Percentiles rank a stretch among this genome's conserved stretches.
phyloP scores from a whole-genome alignment of 1,140 invertebrate genomes.

The Orius insidiosus region DNA sequence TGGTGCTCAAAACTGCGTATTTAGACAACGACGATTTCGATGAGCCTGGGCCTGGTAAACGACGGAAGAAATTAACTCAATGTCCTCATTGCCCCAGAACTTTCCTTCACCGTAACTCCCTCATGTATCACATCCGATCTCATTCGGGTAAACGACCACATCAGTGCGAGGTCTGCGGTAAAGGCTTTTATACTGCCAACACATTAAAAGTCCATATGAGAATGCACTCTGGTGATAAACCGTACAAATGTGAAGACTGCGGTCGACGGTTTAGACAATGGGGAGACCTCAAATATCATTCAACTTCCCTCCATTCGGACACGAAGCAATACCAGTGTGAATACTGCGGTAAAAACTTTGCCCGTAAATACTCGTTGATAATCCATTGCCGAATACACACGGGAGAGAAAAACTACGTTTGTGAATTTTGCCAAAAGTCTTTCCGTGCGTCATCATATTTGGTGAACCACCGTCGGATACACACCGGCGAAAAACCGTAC shows the following conservation, averaged over 20 bases:
- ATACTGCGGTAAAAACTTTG: conserved; percentile 81
- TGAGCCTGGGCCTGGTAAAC: not conserved
- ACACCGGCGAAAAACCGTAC: conserved; percentile 71
- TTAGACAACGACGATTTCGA: not conserved
- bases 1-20: too few species aligned
- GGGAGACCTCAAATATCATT: conserved; percentile 81
- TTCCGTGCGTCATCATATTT: conserved; percentile 73
- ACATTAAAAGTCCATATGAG: conserved; percentile 49
- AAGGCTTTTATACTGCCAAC: conserved; percentile 59
- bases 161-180: conserved; percentile 63
- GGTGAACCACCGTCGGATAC: conserved; percentile 74
- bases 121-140: conserved; percentile 65
- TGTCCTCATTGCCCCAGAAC: conserved; percentile 54
- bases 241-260: conserved; percentile 62
- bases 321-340: conserved; percentile 73
- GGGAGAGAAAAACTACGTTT: conserved; percentile 73
- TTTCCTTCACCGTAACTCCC: conserved; percentile 64
- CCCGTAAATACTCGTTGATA: conserved; percentile 79
- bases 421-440: conserved; percentile 65
- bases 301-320: conserved; percentile 65
- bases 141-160: conserved; percentile 60
- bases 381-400: conserved; percentile 79
- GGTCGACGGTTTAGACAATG: conserved; percentile 64
- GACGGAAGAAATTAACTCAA: conserved; percentile 10
- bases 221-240: conserved; percentile 60